Conservation (phyloP, 2,797 vertebrate genomes). For the Hydrophis major region DNA sequence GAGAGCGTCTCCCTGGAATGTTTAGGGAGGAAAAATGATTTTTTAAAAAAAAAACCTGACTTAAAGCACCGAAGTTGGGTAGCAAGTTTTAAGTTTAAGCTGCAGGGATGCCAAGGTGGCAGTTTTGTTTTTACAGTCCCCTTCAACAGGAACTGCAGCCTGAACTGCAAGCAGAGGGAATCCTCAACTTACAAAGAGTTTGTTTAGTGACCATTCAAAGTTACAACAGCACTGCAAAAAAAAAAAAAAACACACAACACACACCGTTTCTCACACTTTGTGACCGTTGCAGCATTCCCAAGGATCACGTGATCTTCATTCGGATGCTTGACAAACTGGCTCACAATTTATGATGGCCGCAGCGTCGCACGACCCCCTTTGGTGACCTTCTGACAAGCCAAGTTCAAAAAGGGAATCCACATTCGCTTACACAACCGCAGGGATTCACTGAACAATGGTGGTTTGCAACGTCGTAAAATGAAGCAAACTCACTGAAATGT, state of each 20-base stretch:
- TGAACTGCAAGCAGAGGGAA: too few relatives aligned
- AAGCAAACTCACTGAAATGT: not conserved
- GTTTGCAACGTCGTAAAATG: not conserved
- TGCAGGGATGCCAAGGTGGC: not conserved
- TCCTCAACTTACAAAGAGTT: not conserved
- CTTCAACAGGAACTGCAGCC: not conserved
- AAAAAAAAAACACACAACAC: too few relatives aligned
- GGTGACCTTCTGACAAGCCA: not conserved
- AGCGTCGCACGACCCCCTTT: not conserved
- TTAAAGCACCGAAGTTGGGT: not conserved
- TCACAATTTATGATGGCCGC: not conserved
- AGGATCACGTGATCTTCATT: too few relatives aligned
- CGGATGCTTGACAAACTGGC: too few relatives aligned
- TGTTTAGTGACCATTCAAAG: too few relatives aligned
- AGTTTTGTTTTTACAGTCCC: not conserved
- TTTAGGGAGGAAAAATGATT: not conserved
- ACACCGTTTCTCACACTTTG: not conserved
- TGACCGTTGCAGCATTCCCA: not conserved
- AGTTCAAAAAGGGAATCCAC: not conserved
- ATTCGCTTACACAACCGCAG: not conserved
- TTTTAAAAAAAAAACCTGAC: not conserved
- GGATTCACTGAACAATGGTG: not conserved
- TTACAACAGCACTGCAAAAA: too few relatives aligned
- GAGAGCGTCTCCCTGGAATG: not conserved
- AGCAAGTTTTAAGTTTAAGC: not conserved